Conservation (phyloP, 1,140 invertebrate species). For the Calliphora vicina region DNA sequence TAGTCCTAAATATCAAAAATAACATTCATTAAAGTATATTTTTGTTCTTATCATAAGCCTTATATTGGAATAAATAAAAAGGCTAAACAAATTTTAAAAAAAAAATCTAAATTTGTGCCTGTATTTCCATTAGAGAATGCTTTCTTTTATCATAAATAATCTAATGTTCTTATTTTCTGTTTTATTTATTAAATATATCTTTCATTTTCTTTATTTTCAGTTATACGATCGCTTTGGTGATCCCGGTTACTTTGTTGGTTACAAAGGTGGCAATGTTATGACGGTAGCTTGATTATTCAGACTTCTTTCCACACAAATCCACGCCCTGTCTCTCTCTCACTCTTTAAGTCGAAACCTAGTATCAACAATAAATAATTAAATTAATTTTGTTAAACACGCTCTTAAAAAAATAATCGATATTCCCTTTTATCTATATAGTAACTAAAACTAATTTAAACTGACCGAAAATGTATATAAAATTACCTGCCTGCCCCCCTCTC, state of each 20-base stretch:
- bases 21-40: no score
- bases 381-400: conserved; percentile 1
- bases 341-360: neutral
- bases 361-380: conserved; percentile 14
- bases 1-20: no score
- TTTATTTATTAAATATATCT: neutral
- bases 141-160: no score
- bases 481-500: neutral
- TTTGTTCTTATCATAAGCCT: no score
- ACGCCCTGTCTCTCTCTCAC: neutral
- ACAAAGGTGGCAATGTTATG: conserved; percentile 58
- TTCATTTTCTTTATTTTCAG: conserved; percentile 51
- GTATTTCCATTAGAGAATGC: no score
- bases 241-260: conserved; percentile 59
- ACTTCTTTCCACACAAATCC: neutral
- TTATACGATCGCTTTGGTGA: conserved; percentile 60
- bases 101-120: no score
- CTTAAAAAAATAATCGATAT: conserved; percentile 26
- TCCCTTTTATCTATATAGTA: neutral
- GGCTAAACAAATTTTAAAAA: no score
- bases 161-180: no score
- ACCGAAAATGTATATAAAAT: conserved; percentile 2
- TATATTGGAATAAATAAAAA: no score
- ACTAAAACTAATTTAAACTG: neutral
- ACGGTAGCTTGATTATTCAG: conserved; percentile 50